Conservation (phyloP, 2,888 invertebrate species). For the Aleiodes leptofemur region DNA sequence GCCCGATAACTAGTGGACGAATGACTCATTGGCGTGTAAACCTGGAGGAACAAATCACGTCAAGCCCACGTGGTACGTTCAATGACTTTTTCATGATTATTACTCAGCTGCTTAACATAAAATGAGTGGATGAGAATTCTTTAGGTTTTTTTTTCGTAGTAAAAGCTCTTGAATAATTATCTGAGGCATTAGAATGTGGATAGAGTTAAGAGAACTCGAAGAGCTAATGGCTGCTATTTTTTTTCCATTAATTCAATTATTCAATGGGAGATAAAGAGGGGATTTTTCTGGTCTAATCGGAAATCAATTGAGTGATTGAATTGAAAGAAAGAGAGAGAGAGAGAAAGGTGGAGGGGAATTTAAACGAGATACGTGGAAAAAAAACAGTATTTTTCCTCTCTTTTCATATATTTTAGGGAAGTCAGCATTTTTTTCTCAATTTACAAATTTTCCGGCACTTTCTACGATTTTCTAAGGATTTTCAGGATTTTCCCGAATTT, state of each 20-base stretch:
- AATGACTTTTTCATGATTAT: conserved; percentile 19
- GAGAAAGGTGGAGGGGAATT: too few species aligned
- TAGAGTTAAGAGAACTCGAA: not conserved
- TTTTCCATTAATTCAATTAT: not conserved
- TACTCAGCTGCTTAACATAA: not conserved
- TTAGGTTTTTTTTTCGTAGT: not conserved
- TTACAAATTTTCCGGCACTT: too few species aligned
- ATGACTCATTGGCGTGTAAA: conserved; percentile 19
- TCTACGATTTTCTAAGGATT: too few species aligned
- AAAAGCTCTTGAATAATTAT: conserved; percentile 8
- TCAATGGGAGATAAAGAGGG: too few species aligned
- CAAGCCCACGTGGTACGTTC: conserved; percentile 18
- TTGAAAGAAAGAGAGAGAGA: too few species aligned
- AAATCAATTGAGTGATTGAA: too few species aligned
- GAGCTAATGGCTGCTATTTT: not conserved
- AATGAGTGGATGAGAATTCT: conserved; percentile 1
- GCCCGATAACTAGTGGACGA: conserved; percentile 5
- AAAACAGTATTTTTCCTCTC: too few species aligned
- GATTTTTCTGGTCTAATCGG: too few species aligned
- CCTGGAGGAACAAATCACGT: conserved; percentile 6
- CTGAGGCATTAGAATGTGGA: not conserved
- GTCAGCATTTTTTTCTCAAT: too few species aligned
- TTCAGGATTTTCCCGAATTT: too few species aligned
- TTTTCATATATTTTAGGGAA: too few species aligned
- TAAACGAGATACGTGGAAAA: too few species aligned